Base-by-base conservation (phyloP, 2,888 invertebrate species). In the Diplazon laetatorius region DNA sequence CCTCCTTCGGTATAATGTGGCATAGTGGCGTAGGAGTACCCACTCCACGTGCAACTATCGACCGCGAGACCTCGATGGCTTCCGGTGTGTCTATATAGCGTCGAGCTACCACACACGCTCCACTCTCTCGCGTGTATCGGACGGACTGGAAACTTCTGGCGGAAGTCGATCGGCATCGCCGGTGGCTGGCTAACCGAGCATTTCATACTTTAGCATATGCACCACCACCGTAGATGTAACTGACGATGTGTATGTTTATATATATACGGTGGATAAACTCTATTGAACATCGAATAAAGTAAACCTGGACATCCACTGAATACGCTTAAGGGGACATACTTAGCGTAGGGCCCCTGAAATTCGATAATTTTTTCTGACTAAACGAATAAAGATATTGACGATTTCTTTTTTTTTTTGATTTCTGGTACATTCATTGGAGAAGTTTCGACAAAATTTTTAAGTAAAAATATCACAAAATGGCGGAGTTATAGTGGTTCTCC, bases 11-110 rank as follows among this genome's bases (percentile, higher is more conserved):
- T 66, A 39, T 30, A 18, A 71, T 12, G 48, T 35, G 9, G 14
- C 16, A 20, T 44, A 30, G 20, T 42, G 22, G 25, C 20, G 25
- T 22, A 22, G 35, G 44, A 20, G 44, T 44, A 44, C 6, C 46
- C 46, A 50, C n/a, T 75, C 55, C 52, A 30, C 59, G 48, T 16
- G 60, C 37, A 59, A 48, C 39, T 37, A 72, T 76, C 78, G 76
- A 78, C 75, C 75, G 76, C 70, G 35, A 59, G 39, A 22, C 55
- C 71, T 57, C 71, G 48, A 75, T 75, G 70, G 65, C 76, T 75
- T 75, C 75, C 75, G 70, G 78, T n/a, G n/a, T n/a, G n/a, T 78
- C 37, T 68, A 39, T 46, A 62, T 75, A 52, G 50, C 50, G 63
- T 57, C 63, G 52, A 69, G 73, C 59, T 46, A 5, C 30, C 6